These are phyloP conservation scores for Apostichopus japonicus DNA, from an alignment of 35 echinoderm and acorn worm genomes.

Conservation along the genomic window DNA sequence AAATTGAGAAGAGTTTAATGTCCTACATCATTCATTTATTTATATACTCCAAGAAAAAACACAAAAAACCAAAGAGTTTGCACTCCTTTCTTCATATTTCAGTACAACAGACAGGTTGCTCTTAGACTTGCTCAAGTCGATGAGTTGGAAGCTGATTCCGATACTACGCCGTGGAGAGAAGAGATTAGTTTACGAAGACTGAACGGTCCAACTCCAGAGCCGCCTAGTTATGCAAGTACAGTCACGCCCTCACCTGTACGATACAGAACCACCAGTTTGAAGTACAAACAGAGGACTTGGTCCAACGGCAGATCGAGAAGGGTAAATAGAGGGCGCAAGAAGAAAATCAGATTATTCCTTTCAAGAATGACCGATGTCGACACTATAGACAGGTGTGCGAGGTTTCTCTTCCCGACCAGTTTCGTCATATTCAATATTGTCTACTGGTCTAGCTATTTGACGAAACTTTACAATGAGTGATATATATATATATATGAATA, in stretches of 20 bases:
- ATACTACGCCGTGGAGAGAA: slow-evolving; percentile 50
- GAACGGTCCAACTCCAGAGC: slow-evolving; percentile 42
- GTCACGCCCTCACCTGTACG: slow-evolving; percentile 41
- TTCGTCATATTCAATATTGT: slow-evolving; percentile 89
- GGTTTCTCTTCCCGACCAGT: slow-evolving; percentile 68
- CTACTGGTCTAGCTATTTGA: slow-evolving; percentile 84
- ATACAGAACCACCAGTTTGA: slow-evolving; percentile 35
- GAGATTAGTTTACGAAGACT: slow-evolving; percentile 48
- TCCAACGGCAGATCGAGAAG: slow-evolving; percentile 51
- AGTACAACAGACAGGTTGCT: slow-evolving; percentile 77
- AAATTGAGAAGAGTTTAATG: too few species aligned
- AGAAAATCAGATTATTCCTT: slow-evolving; percentile 49
- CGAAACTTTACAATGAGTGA: slow-evolving; percentile 44
- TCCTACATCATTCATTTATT: too few species aligned
- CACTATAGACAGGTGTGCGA: slow-evolving; percentile 74
- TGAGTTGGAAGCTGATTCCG: slow-evolving; percentile 54
- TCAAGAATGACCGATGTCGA: slow-evolving; percentile 78
- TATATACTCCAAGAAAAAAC: too few species aligned
- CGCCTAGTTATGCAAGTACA: slow-evolving; percentile 45
- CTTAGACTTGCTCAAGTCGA: slow-evolving; percentile 73
- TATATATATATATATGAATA: neutral
- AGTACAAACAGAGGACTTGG: slow-evolving; percentile 43
- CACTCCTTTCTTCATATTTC: slow-evolving; percentile 17
- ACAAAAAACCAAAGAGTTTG: too few species aligned
- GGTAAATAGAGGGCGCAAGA: slow-evolving; percentile 62